Percentiles rank a stretch among this genome's conserved stretches.
phyloP scores from a whole-genome alignment of 1,140 invertebrate genomes.

The Zaprionus ghesquierei region DNA sequence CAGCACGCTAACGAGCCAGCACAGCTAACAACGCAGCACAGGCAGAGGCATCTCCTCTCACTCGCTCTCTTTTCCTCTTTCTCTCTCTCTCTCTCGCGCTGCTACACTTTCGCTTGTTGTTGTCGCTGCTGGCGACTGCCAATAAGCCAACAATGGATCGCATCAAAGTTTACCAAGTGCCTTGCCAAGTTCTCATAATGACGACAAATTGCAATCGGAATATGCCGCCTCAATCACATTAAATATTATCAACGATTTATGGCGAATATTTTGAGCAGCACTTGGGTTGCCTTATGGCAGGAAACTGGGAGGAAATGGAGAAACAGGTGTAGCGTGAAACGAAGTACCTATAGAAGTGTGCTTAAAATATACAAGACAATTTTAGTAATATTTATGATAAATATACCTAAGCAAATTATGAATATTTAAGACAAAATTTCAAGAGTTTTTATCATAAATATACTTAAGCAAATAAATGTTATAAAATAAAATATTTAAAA shows the following conservation, averaged over 20 bases:
- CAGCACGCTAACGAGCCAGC: slow-evolving; percentile 59
- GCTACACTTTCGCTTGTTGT: not conserved
- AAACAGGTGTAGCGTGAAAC: too few species aligned
- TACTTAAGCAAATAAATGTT: too few species aligned
- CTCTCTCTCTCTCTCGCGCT: not conserved
- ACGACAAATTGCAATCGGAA: slow-evolving; percentile 65
- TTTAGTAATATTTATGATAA: too few species aligned
- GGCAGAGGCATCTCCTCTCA: not conserved
- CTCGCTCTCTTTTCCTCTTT: not conserved
- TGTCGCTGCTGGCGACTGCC: slow-evolving; percentile 6
- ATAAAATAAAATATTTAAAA: too few species aligned
- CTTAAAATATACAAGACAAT: too few species aligned
- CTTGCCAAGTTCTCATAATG: slow-evolving; percentile 46
- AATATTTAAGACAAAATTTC: too few species aligned
- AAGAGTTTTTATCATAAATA: too few species aligned
- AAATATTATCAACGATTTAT: slow-evolving; percentile 45
- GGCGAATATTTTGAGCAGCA: too few species aligned
- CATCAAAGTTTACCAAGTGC: slow-evolving; percentile 41
- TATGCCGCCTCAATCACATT: slow-evolving; percentile 12
- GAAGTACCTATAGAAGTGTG: too few species aligned
- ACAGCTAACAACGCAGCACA: slow-evolving; percentile 22
- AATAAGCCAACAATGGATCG: slow-evolving; percentile 58
- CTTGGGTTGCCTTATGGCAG: too few species aligned
- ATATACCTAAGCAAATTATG: too few species aligned
- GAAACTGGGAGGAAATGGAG: too few species aligned